Conservation (phyloP, 2,888 invertebrate species). For the Pyrrhia umbra region DNA sequence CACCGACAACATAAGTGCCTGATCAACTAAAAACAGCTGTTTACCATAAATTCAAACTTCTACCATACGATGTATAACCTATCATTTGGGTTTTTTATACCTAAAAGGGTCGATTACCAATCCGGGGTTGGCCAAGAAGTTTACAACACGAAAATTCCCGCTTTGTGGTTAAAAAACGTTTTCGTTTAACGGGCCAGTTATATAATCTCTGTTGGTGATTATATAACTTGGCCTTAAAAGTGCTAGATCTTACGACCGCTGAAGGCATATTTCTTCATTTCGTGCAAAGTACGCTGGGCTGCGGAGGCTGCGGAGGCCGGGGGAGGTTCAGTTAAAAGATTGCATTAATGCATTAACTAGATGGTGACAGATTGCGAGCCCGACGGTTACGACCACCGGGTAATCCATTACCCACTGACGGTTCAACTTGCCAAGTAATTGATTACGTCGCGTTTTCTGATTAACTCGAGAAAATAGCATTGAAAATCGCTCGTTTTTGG, state of each 20-base stretch:
- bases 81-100: no score
- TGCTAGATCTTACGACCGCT: not conserved
- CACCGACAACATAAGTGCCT: no score
- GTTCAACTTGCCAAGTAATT: constrained; percentile 52
- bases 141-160: no score
- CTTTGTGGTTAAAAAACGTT: no score
- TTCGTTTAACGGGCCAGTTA: no score
- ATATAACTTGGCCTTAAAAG: not conserved
- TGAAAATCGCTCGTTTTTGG: not conserved
- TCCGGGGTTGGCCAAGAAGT: no score
- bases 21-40: no score
- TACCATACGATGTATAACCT: no score
- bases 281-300: constrained; percentile 25
- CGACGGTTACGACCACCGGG: constrained; percentile 38
- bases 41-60: no score
- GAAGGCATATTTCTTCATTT: constrained; percentile 34
- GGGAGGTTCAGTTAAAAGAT: constrained; percentile 50
- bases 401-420: constrained; percentile 59
- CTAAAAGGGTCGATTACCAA: no score
- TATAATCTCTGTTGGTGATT: no score
- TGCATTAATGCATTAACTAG: constrained; percentile 60
- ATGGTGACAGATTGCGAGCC: constrained; percentile 60
- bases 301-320: not conserved
- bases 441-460: constrained; percentile 44
- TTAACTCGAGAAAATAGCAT: constrained; percentile 23